These are phyloP conservation scores for Corythornis vintsioides DNA, from an alignment of 2,113 vertebrate genomes.

Conservation along the genomic window DNA sequence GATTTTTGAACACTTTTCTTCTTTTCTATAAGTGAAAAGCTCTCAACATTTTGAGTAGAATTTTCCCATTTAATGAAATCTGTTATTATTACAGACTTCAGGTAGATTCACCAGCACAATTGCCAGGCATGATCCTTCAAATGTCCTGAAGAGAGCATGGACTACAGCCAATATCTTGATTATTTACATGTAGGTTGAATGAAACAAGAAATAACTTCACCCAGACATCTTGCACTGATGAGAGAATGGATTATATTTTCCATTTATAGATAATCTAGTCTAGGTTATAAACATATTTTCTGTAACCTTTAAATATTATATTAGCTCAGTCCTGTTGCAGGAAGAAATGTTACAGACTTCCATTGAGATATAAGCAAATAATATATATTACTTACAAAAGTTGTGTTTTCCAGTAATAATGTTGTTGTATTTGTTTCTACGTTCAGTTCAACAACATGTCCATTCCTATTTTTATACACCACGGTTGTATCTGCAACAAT, in stretches of 20 bases:
- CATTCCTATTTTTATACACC: conserved; percentile 91
- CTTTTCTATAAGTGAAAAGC: not conserved
- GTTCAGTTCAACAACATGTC: conserved; percentile 94
- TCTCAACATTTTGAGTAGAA: not conserved
- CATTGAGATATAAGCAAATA: not conserved
- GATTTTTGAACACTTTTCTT: not conserved
- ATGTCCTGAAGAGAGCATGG: not conserved
- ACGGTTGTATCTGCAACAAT: conserved; percentile 88
- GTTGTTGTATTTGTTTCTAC: conserved; percentile 88
- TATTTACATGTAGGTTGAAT: not conserved
- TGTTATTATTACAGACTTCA: not conserved
- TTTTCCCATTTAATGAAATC: not conserved
- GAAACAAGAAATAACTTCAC: not conserved
- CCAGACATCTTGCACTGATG: not conserved
- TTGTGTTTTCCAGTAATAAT: conserved; percentile 89
- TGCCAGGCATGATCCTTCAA: not conserved
- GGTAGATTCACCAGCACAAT: not conserved
- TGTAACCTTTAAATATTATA: not conserved
- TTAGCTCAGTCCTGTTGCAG: not conserved
- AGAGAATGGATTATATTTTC: not conserved
- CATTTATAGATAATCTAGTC: not conserved
- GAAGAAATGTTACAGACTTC: not conserved
- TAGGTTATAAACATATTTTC: not conserved
- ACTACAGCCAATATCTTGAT: not conserved
- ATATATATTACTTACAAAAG: conserved; percentile 87